Conservation (phyloP, 2,797 vertebrate species). For the Sandelia bainsii region DNA sequence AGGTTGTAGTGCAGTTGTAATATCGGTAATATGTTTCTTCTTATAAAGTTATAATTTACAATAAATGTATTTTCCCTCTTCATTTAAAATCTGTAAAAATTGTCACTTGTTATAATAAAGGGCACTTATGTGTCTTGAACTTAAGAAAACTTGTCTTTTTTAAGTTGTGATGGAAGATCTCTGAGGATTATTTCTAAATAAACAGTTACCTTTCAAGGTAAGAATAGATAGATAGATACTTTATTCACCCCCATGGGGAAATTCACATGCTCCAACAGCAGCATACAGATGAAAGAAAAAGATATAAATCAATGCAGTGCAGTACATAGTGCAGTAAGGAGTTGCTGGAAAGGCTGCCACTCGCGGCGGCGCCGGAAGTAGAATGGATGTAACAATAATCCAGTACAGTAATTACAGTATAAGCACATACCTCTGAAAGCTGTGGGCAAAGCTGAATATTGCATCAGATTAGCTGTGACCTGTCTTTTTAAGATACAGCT, state of each 20-base stretch:
- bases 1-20: slow-evolving; percentile 85
- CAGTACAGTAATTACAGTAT: neutral
- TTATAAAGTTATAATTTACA: slow-evolving; percentile 74
- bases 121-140: slow-evolving; percentile 82
- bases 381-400: neutral
- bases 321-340: no score
- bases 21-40: slow-evolving; percentile 84
- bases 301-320: no score
- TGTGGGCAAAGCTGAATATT: neutral
- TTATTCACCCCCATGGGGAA: no score
- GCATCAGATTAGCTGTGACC: neutral
- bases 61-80: slow-evolving; percentile 76
- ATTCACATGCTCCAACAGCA: no score
- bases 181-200: neutral
- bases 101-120: slow-evolving; percentile 90
- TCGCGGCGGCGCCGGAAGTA: no score
- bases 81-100: slow-evolving; percentile 77
- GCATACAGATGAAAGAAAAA: no score
- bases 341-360: no score
- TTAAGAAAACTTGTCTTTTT: slow-evolving; percentile 34
- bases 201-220: neutral
- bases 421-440: neutral
- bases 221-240: no score
- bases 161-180: neutral
- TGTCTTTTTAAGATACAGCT: neutral